Evolutionary conservation across 2,113 vertebrate genomes (phyloP), one percentile per base, ranked within the genome.

Genomic region (Anas platyrhynchos): DNA sequence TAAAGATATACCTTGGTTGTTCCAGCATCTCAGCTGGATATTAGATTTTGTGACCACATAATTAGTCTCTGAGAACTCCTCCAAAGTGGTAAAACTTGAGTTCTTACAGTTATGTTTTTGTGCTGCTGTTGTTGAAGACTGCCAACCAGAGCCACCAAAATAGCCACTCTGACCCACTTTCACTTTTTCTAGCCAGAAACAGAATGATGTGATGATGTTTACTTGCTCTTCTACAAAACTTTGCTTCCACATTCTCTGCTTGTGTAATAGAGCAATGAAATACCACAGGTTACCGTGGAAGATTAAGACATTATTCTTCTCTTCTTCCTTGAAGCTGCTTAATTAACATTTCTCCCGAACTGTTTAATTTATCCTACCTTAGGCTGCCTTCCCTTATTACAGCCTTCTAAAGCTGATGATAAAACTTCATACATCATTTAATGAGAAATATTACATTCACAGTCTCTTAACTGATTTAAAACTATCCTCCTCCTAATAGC

Each of bases 261-360:
- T 86, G 27, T 86, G 27, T 26, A 75, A 68, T 6, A 83, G 20
- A 76, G 63, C 18, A 63, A 22, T 67, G 59, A 91, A 91, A 74
- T 83, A 86, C 15, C 72, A 80, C 34, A 54, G 3, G 4, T 25
- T 80, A 67, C 54, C 71, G 44, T 20, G 26, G 13, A 77, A 59
- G 27, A 83, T 88, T 69, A 83, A 63, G 76, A 90, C 20, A 88
- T 86, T 89, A 58, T 55, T 86, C n/a, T 88, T 88, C 34, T 50
- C 18, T 88, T 89, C 55, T 86, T 95, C 46, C 56, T 75, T 86
- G 59, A 93, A 96, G 52, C 16, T 86, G 14, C 73, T 91, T 92
- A 88, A 91, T 84, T 74, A 92, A 81, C 46, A 65, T 71, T 92
- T 92, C 65, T 88, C 77, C 65, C 26, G 31, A 83, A 88, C 44